Base-by-base conservation (phyloP, 2,113 vertebrate species). In the Orthonyx spaldingii region DNA sequence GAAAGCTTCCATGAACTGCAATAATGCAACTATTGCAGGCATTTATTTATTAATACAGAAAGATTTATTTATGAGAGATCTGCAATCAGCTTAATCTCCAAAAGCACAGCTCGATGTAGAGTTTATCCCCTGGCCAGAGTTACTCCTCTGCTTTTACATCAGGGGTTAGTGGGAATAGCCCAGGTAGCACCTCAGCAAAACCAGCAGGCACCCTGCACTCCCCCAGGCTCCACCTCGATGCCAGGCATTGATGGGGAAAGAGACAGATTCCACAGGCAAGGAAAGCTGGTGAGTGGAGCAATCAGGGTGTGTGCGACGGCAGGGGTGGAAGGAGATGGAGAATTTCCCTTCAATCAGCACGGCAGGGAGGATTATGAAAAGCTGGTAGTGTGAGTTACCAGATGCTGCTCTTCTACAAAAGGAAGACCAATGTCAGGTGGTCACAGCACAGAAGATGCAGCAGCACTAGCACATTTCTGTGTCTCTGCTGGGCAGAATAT, bases 11-110 rank as follows among this genome's bases (percentile, higher is more conserved):
- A 3, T 65, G 39, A 42, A 11, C 49, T 63, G 30, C 44, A 92
- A 96, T 87, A 90, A 95, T 72, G 76, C 53, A 52, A 69, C 78
- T 28, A 80, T 41, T 21, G 79, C 42, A 63, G 60, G 65, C 68
- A 42, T 76, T 94, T 91, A 70, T 89, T 87, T 94, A 89, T 92
- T 95, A 74, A 85, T 84, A 84, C 60, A 78, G 41, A 55, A 82
- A 61, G 78, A 84, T 71, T 93, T 78, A 49, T 90, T 95, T 93
- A 81, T 59, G 41, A 87, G 89, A 93, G 33, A 72, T 35, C 50
- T 88, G 76, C 90, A 94, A 68, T 84, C 86, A 84, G 84, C 50
- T 76, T 70, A 77, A 87, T 47, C 69, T 77, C 61, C 7, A 2
- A 60, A 89, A 87, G 78, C 1, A 0, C 79, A 55, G 53, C 74